A percentile compares a stretch with the other conserved stretches of the same genome.
Evolutionary conservation across 2,888 invertebrate species (phyloP).

Genomic region (Lepidocyrtinus sp.): DNA sequence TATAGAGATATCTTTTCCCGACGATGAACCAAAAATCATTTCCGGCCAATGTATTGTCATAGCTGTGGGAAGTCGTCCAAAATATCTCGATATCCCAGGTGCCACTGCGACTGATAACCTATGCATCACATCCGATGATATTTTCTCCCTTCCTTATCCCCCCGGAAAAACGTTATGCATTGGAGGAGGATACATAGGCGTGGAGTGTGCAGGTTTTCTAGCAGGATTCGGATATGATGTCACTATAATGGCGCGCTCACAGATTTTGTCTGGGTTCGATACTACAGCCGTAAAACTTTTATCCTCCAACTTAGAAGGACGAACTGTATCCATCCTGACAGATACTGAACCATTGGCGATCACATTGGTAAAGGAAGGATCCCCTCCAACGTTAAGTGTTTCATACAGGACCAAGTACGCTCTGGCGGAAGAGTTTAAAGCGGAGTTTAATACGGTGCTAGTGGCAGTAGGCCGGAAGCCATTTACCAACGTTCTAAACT

Average conservation of each 20-base stretch:
- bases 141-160: conserved; percentile 74
- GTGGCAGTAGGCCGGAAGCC: conserved; percentile 76
- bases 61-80: conserved; percentile 75
- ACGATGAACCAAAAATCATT: conserved; percentile 71
- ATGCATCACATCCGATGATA: conserved; percentile 76
- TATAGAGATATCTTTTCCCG: conserved; percentile 71
- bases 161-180: conserved; percentile 74
- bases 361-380: conserved; percentile 72
- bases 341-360: conserved; percentile 73
- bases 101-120: conserved; percentile 72
- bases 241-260: conserved; percentile 75
- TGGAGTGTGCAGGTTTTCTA: conserved; percentile 77
- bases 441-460: conserved; percentile 76
- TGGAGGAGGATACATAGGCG: conserved; percentile 77
- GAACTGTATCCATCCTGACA: conserved; percentile 74
- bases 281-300: conserved; percentile 76
- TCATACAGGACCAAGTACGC: neutral
- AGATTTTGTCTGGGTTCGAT: conserved; percentile 75
- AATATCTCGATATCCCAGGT: conserved; percentile 73
- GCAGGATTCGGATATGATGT: conserved; percentile 73
- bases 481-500: conserved; percentile 72
- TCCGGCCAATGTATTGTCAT: conserved; percentile 74
- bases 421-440: neutral
- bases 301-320: conserved; percentile 74
- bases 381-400: conserved; percentile 71